Base-by-base conservation (phyloP, 2,888 invertebrate genomes). In the Ornithoptera alexandrae region DNA sequence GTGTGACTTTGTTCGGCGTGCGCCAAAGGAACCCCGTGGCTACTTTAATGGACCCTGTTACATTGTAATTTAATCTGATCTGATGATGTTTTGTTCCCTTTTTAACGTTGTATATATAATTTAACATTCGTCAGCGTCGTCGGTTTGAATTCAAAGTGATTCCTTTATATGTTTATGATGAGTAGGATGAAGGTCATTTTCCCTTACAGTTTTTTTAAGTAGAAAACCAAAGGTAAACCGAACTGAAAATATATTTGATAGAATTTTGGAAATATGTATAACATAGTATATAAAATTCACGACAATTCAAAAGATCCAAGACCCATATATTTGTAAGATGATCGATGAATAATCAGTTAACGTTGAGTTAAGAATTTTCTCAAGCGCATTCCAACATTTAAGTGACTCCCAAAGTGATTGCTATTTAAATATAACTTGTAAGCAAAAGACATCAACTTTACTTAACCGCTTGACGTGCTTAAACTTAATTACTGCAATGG, bases 371-470 rank as follows among this genome's bases (percentile, higher is more conserved):
- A 50, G 50, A 4, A 69, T 73, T 65, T 36, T 22, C 68, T 56
- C 56, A 69, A 70, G 63, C 67, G 62, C 62, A 46, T 30, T 67
- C 72, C 70, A 73, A 68, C 66, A 68, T 67, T 64, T 69, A 71
- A 66, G 64, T 39, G 65, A 67, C 67, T 57, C 64, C 67, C 58
- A 60, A 71, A 74, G 74, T 81, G 77, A 84, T 85, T 77, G 74
- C 78, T 65, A 74, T 84, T 82, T 85, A 84, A 84, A 74, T 77
- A 77, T 69, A 78, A 72, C 74, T 73, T 78, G 74, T 73, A 72
- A 69, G 68, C 72, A 71, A 63, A 64, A 72, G 71, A 70, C 78
- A 76, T 79, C 76, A 77, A 74, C 75, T 75, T 72, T 68, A 73
- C 74, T 66, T 72, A 74, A 76, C 74, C 76, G 81, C 80, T 74